Base-by-base conservation (phyloP, 2,797 vertebrate genomes). In the Masticophis lateralis region DNA sequence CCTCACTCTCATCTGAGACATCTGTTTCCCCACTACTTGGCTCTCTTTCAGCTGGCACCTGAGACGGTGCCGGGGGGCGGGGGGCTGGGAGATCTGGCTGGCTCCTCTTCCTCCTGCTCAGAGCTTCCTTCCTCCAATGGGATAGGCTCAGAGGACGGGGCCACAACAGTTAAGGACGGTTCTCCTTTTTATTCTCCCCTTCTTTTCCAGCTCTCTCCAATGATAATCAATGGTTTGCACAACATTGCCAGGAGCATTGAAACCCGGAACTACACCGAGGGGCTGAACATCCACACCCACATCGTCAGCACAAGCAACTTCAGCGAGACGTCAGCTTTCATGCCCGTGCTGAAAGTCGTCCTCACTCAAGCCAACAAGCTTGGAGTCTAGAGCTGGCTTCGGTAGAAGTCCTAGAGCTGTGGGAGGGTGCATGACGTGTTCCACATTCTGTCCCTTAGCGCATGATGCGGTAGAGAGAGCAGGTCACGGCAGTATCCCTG, bases 271-370 rank as follows among this genome's bases (percentile, higher is more conserved):
- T 99, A 99, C 97, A 51, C 95, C 0, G 99, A 99, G 90, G 98
- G 99, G 25, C 97, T 99, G 94, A 98, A 97, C 97, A 99, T 99
- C 97, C 99, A 99, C 96, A 99, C 99, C 0, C 99, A 99, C 97
- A 99, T 99, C 1, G 99, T 99, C 92, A 98, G 99, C 97, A 99
- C 95, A 97, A 99, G 99, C 98, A 99, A 99, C 98, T 99, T 99
- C 98, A 99, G 99, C 0, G 99, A 99, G 97, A 99, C 98, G 9
- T 99, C 99, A 0, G 99, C 99, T 51, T 99, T 99, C 97, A 99
- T 99, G 99, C 99, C 99, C 0, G 98, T 99, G 2, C 98, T 99
- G 86, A 99, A 99, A 96, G 99, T 99, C 90, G 98, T 99, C 94
- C 98, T 99, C 95, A 99, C 99, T 5, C 99, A 99, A 95, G 99